Percentiles rank a stretch among this genome's conserved stretches.
These are phyloP conservation scores for Patagioenas fasciata DNA, from an alignment of 2,113 vertebrate genomes.

Conservation along the genomic window DNA sequence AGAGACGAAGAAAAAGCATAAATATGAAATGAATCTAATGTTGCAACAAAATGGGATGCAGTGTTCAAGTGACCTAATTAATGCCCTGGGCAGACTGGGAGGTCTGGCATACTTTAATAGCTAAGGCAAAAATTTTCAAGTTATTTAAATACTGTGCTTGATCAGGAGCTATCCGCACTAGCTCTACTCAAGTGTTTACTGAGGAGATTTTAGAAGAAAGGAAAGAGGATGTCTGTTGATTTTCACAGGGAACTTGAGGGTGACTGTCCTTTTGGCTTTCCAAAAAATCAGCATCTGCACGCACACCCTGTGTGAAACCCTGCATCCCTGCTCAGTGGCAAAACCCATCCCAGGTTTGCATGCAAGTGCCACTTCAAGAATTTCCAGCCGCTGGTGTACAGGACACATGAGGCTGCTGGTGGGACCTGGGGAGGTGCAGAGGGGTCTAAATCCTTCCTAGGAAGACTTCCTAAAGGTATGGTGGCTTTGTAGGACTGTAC, in stretches of 20 bases:
- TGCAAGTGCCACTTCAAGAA: neutral
- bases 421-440: neutral
- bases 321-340: neutral
- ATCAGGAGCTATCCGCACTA: neutral
- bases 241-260: neutral
- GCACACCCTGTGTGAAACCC: neutral
- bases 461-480: neutral
- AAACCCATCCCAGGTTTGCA: neutral
- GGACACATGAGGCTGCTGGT: neutral
- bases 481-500: neutral
- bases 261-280: neutral
- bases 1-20: slow-evolving; percentile 39
- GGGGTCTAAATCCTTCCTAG: neutral
- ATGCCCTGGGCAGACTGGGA: neutral
- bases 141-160: neutral
- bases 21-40: slow-evolving; percentile 48
- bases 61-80: slow-evolving; percentile 50
- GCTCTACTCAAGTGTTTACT: neutral
- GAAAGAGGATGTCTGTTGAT: neutral
- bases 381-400: neutral
- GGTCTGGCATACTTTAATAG: neutral
- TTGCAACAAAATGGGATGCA: slow-evolving; percentile 46
- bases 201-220: neutral
- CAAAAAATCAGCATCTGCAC: neutral
- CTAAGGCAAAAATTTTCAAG: neutral